Evolutionary conservation across 2,113 vertebrate species (phyloP).

Genomic region (Hypocryptadius cinnamomeus): DNA sequence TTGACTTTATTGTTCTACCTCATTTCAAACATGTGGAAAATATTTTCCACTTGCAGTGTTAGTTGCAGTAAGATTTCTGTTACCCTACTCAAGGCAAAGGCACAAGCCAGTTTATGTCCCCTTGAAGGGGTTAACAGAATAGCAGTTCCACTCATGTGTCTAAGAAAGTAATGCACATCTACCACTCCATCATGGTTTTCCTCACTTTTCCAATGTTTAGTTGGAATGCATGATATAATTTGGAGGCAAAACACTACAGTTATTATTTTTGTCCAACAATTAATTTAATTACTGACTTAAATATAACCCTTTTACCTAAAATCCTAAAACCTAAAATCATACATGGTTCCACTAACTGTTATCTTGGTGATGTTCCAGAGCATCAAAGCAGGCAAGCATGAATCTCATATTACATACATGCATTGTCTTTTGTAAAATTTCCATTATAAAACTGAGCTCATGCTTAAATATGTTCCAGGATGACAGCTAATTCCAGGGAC

Average conservation of each 20-base stretch:
- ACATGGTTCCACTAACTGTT: background rate
- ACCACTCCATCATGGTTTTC: background rate
- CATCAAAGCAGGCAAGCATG: background rate
- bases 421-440: background rate
- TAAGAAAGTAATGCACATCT: background rate
- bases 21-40: background rate
- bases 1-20: background rate
- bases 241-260: background rate
- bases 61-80: background rate
- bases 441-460: background rate
- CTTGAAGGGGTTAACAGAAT: background rate
- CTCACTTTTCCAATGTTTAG: background rate
- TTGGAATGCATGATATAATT: background rate
- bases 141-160: background rate
- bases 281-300: background rate
- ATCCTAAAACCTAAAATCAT: background rate
- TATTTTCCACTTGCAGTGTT: background rate
- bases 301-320: background rate
- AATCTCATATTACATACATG: background rate
- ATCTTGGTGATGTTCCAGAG: background rate
- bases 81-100: background rate
- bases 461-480: background rate
- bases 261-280: background rate
- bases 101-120: background rate
- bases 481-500: background rate